Evolutionary conservation across 2,888 invertebrate species (phyloP), one percentile per base, ranked within the genome.

Genomic region (Drosophila recens): DNA sequence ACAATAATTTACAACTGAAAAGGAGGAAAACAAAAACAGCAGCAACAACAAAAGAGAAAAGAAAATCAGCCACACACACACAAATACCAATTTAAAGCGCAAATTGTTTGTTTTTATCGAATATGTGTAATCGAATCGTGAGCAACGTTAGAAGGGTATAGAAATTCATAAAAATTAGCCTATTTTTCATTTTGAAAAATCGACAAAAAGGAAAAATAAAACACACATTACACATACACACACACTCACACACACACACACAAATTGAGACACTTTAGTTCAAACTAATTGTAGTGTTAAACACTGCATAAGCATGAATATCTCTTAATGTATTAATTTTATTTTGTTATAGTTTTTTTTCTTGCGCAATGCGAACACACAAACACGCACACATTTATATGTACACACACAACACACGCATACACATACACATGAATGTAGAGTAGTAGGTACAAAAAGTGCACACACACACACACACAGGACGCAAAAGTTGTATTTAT

Each of bases 281-380:
- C 84, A 84, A 84, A 84, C 79, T 82, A 82, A 74, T 83, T 80
- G 82, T 79, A 72, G 86, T 85, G 84, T 85, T 79, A 79, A 86
- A 85, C 84, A 85, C 86, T 86, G 80, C 84, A 85, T 79, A 82
- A 82, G 82, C 74, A 82, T 72, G 82, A 82, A 82, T 83, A 86
- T 85, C 81, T 85, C 75, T 81, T 79, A 83, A 84, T 83, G 77
- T 84, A 83, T 83, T 84, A 83, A 84, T 86, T 86, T 82, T 80
- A 75, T 67, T 78, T 78, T 85, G 85, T 84, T 83, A 82, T 86
- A 80, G 72, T 83, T 82, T 82, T 67, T 65, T 67, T 65, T 57
- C 74, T 74, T 74, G 68, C 80, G 68, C 70, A 65, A 69, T 67
- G 53, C 69, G 58, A 63, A 53, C 53, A 61, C 56, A 67, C 15